phyloP scores from a whole-genome alignment of 2,113 vertebrate genomes.

The Rhinichthys klamathensis region DNA sequence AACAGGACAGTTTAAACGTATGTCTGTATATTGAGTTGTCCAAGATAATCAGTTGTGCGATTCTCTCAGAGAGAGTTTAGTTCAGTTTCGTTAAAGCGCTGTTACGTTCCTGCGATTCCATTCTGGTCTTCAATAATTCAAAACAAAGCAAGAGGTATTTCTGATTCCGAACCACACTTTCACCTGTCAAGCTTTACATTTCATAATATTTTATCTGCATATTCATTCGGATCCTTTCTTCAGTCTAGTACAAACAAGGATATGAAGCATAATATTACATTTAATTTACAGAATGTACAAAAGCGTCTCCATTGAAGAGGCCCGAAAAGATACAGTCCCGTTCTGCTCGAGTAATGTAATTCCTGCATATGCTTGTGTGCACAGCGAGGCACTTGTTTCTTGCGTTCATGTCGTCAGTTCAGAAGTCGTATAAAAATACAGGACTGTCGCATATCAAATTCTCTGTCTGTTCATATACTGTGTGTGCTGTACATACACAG shows the following conservation, averaged over 20 bases:
- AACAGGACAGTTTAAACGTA: conserved; percentile 39
- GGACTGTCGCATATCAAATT: conserved; percentile 55
- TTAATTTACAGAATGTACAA: conserved; percentile 63
- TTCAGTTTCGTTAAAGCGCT: neutral
- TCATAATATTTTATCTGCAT: conserved; percentile 24
- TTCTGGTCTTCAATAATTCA: neutral
- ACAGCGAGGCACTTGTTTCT: conserved; percentile 73
- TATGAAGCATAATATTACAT: conserved; percentile 37
- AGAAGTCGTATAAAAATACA: conserved; percentile 57
- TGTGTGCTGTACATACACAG: conserved; percentile 50
- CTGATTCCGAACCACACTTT: neutral
- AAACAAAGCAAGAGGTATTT: conserved; percentile 2
- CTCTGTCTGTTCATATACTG: conserved; percentile 30
- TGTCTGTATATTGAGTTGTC: conserved; percentile 36
- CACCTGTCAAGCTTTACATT: conserved; percentile 16
- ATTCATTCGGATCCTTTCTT: conserved; percentile 20
- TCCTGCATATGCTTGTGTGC: conserved; percentile 56
- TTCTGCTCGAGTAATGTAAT: neutral
- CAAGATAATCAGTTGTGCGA: conserved; percentile 2
- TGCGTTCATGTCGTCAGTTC: conserved; percentile 51
- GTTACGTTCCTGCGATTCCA: neutral
- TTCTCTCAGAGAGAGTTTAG: neutral
- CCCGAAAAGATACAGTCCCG: neutral
- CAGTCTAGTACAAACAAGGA: conserved; percentile 22
- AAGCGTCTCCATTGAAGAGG: conserved; percentile 31